phyloP scores from a whole-genome alignment of 1,140 invertebrate species.

The Panonychus citri region DNA sequence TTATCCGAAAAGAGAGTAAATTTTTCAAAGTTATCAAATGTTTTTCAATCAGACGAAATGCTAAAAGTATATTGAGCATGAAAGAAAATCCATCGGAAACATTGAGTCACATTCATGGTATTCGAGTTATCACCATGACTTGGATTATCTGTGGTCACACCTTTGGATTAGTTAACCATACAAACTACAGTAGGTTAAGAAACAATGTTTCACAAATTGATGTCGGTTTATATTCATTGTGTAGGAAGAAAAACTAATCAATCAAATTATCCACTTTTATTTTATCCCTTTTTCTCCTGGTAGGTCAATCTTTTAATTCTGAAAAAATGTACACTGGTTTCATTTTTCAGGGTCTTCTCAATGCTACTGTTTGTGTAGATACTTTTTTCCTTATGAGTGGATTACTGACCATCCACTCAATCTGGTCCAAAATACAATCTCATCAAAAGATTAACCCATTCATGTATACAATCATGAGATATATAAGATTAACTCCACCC shows the following conservation, averaged over 20 bases:
- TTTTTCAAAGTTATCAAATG: not conserved
- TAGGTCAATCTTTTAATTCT: not conserved
- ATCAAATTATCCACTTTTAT: no score
- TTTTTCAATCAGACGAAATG: conserved; percentile 1
- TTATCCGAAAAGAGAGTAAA: no score
- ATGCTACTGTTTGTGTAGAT: conserved; percentile 6
- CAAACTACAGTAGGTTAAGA: not conserved
- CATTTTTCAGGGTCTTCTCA: not conserved
- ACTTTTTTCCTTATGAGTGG: conserved; percentile 9
- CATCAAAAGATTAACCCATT: conserved; percentile 6
- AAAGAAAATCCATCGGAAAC: not conserved
- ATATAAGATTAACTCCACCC: conserved; percentile 9
- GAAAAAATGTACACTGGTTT: not conserved
- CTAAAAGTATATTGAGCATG: not conserved
- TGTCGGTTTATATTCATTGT: no score
- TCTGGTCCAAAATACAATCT: conserved; percentile 2
- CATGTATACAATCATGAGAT: not conserved
- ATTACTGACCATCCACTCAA: conserved; percentile 7
- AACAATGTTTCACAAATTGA: no score
- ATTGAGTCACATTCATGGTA: conserved; percentile 35
- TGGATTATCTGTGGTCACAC: conserved; percentile 83
- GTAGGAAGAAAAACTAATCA: no score
- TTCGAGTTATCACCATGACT: conserved; percentile 59
- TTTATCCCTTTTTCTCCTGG: not conserved
- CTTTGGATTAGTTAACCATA: not conserved